A percentile compares a stretch with the other conserved stretches of the same genome.
Conservation (phyloP, 2,888 invertebrate species). For the Erebia epiphron region DNA sequence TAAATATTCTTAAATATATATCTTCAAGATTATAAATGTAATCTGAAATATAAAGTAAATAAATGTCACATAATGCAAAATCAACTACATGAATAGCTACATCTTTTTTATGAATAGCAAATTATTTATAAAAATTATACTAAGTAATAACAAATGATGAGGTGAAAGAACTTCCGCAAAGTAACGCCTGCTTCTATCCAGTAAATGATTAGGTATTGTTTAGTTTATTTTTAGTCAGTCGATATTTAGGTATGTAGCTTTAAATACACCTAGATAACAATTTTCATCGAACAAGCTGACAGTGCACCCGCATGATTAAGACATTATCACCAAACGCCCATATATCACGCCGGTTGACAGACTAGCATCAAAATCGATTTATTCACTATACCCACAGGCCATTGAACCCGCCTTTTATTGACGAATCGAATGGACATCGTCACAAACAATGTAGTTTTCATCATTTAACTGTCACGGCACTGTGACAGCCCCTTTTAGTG, state of each 20-base stretch:
- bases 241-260: background rate
- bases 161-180: too few relatives aligned
- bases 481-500: slow-evolving; percentile 41
- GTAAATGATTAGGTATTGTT: too few relatives aligned
- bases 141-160: too few relatives aligned
- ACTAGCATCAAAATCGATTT: slow-evolving; percentile 23
- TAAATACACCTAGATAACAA: slow-evolving; percentile 1
- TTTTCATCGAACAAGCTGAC: slow-evolving; percentile 14
- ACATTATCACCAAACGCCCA: slow-evolving; percentile 21
- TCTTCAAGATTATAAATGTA: too few relatives aligned
- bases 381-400: slow-evolving; percentile 18
- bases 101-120: too few relatives aligned
- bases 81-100: too few relatives aligned
- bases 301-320: slow-evolving; percentile 24
- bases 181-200: too few relatives aligned
- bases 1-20: too few relatives aligned
- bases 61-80: too few relatives aligned
- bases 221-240: background rate
- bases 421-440: slow-evolving; percentile 33
- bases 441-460: slow-evolving; percentile 40
- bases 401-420: slow-evolving; percentile 23
- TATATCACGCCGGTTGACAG: slow-evolving; percentile 23
- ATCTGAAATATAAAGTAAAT: too few relatives aligned
- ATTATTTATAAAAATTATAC: too few relatives aligned
- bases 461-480: slow-evolving; percentile 45